Conservation (phyloP, 2,888 invertebrate genomes). For the Pollenia amentaria region DNA sequence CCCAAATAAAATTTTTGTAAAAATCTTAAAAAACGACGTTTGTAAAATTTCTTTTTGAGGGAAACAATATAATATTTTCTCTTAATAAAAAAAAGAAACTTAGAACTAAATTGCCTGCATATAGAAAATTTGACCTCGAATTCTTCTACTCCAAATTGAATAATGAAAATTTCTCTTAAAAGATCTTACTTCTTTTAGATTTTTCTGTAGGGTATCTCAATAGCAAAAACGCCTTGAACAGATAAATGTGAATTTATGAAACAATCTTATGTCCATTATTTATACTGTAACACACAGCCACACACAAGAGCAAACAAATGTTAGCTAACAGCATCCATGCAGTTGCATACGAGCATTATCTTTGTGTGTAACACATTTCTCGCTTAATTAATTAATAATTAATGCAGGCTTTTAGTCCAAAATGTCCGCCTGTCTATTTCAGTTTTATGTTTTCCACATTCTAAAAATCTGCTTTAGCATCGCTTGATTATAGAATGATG, state of each 20-base stretch:
- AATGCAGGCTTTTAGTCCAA: constrained; percentile 39
- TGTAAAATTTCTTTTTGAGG: too few relatives aligned
- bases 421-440: background rate
- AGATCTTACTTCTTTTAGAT: too few relatives aligned
- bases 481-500: constrained; percentile 33
- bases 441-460: background rate
- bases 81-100: too few relatives aligned
- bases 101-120: too few relatives aligned
- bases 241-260: background rate
- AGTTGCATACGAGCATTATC: constrained; percentile 25
- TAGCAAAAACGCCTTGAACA: too few relatives aligned
- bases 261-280: background rate
- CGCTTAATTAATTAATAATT: constrained; percentile 68
- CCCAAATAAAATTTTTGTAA: too few relatives aligned
- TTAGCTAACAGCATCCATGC: background rate
- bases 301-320: background rate
- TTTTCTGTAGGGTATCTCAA: too few relatives aligned
- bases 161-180: too few relatives aligned
- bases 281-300: background rate
- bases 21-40: too few relatives aligned
- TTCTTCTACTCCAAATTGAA: too few relatives aligned
- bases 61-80: too few relatives aligned
- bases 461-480: constrained; percentile 24
- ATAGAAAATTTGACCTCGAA: too few relatives aligned
- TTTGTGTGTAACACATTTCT: constrained; percentile 53